Base-by-base conservation (phyloP, 2,888 invertebrate genomes). In the Lutraria lutraria region DNA sequence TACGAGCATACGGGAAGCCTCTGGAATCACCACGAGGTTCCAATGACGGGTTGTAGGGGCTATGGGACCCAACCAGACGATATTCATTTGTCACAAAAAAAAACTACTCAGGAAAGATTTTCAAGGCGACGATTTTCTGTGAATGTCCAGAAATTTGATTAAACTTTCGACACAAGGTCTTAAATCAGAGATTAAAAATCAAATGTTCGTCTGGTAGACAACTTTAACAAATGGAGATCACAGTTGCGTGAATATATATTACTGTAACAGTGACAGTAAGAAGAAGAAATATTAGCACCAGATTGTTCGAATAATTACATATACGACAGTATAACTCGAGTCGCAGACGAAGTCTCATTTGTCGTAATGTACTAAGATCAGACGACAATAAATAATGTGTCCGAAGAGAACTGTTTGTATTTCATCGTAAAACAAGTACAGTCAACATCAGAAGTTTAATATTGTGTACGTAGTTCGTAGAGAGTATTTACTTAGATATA, bases 361-460 rank as follows among this genome's bases (percentile, higher is more conserved):
- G 25, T 68, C 63, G 63, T 68, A 68, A 68, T 25, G 63, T 68
- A 68, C n/a, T 68, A 68, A 68, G 63, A 68, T n/a, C 63, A 68
- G n/a, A 25, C n/a, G 25, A 68, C 63, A 68, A 25, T 68, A 68
- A 12, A 68, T 25, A 68, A 68, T 12, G 8, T 25, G 63, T 68
- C 63, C 63, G n/a, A 25, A 25, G 25, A 68, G 63, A 68, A 68
- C 63, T n/a, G 25, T 25, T 12, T 25, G 12, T 68, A 21, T 68
- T n/a, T 68, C 56, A 68, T 68, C 8, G 63, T 25, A 25, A 25
- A 68, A 25, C 25, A 68, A 25, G 12, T 68, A 68, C 63, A n/a
- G n/a, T 56, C 15, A 3, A 56, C 56, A 56, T 56, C 63, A 68
- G 25, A 68, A 12, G 25, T 68, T 3, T 25, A 25, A 25, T 68